Evolutionary conservation across 1,140 invertebrate species (phyloP).

Genomic region (Drosophila burlai): DNA sequence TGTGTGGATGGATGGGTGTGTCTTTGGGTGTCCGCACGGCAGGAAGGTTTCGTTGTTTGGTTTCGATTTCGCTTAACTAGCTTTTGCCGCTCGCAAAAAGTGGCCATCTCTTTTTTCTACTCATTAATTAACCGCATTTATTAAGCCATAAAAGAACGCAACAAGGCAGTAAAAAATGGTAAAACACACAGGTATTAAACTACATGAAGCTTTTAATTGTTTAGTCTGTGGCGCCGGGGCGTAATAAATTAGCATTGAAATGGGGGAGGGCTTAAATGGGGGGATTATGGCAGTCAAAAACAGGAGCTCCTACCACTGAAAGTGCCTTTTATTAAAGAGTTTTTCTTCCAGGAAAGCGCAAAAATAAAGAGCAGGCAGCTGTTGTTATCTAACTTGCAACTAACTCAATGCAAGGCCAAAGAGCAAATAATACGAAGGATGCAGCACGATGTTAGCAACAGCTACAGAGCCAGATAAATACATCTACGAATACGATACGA

Average conservation of each 20-base stretch:
- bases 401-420: slow-evolving; percentile 62
- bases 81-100: slow-evolving; percentile 19
- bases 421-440: slow-evolving; percentile 59
- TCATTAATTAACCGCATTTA: slow-evolving; percentile 27
- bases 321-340: slow-evolving; percentile 21
- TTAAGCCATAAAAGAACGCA: slow-evolving; percentile 31
- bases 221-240: slow-evolving; percentile 37
- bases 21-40: slow-evolving; percentile 63
- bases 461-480: slow-evolving; percentile 42
- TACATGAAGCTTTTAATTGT: slow-evolving; percentile 37
- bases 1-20: not conserved
- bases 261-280: slow-evolving; percentile 9
- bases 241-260: slow-evolving; percentile 36
- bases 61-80: slow-evolving; percentile 34
- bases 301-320: slow-evolving; percentile 7
- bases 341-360: slow-evolving; percentile 21
- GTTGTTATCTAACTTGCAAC: slow-evolving; percentile 52
- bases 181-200: slow-evolving; percentile 27
- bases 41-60: slow-evolving; percentile 68
- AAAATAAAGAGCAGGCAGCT: slow-evolving; percentile 8
- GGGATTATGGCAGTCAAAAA: slow-evolving; percentile 8
- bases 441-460: slow-evolving; percentile 49
- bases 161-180: slow-evolving; percentile 22
- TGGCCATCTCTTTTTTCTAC: slow-evolving; percentile 27
- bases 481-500: slow-evolving; percentile 21